Base-by-base conservation (phyloP, 2,888 invertebrate genomes). In the Acrobasis consociella region DNA sequence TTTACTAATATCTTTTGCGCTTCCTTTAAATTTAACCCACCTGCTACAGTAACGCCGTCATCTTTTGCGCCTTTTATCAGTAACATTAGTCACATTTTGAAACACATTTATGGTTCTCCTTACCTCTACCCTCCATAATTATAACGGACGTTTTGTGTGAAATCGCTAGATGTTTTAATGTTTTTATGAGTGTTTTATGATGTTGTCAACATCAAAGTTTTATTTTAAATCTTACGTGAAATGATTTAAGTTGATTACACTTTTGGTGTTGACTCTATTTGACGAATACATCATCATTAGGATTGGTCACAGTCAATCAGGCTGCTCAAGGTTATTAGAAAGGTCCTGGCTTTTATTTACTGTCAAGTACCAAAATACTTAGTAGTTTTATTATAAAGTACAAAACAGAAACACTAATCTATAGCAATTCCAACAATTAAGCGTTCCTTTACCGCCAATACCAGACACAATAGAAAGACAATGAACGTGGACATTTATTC, bases 101-200 rank as follows among this genome's bases (percentile, higher is more conserved):
- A 2, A 22, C 3, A 31, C 8, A 31, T 31, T 7, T 2, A 31
- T 7, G 31, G 31, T 31, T 31, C 31, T 31, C 31, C 31, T 31
- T 31, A 31, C 31, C 31, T 31, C 31, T 31, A 31, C 31, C 31
- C 31, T 31, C 7, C 31, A 31, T 31, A 31, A 7, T 31, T 66
- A 67, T 71, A 16, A 59, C 46, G 56, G 42, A 17, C n/a, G 16
- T 42, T 39, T 42, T 13, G 56, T 56, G 56, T 56, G 56, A 56
- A 42, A 42, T 42, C 17, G 17, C 17, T 17, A 13, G 7, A 9
- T 13, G n/a, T 7, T 51, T 22, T 49, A 9, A 15, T 49, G 16
- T 15, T 10, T 51, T 13, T 17, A 10, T 51, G 10, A 49, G 31
- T 31, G 31, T 31, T 46, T 46, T 46, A 46, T n/a, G 46, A n/a